A percentile compares a stretch with the other conserved stretches of the same genome.
These are phyloP conservation scores for Dermochelys coriacea DNA, from an alignment of 2,797 vertebrate species.

Conservation along the genomic window DNA sequence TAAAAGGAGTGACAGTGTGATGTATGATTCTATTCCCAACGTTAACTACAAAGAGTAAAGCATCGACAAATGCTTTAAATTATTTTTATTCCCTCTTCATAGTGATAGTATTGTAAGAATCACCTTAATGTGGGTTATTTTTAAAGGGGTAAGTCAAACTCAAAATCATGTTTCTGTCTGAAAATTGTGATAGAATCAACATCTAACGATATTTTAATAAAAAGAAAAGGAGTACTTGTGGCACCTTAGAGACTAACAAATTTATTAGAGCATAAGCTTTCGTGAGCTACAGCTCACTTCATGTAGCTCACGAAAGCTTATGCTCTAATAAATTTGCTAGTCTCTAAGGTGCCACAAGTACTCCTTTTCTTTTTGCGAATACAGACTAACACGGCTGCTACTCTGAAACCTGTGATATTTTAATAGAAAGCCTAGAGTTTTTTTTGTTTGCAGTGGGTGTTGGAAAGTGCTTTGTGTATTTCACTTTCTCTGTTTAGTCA, in stretches of 20 bases:
- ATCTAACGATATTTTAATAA: not conserved
- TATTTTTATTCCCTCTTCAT: not conserved
- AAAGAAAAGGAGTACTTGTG: too few species aligned
- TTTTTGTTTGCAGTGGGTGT: not conserved
- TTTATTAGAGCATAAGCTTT: too few species aligned
- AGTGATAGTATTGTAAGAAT: not conserved
- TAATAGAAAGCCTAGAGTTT: not conserved
- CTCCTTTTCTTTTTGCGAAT: too few species aligned
- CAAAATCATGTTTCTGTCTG: not conserved
- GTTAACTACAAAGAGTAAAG: not conserved
- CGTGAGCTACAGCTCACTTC: too few species aligned
- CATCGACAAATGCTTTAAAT: not conserved
- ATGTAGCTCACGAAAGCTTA: too few species aligned
- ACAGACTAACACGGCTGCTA: too few species aligned
- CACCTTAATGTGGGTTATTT: accelerated
- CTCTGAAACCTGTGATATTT: too few species aligned
- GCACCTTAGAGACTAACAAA: too few species aligned
- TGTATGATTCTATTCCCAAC: accelerated
- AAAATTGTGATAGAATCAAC: not conserved
- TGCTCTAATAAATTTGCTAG: too few species aligned
- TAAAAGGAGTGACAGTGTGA: accelerated
- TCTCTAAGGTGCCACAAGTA: too few species aligned
- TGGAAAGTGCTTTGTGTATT: not conserved
- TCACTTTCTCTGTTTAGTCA: constrained; percentile 6
- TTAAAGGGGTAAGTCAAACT: not conserved